phyloP scores from a whole-genome alignment of 2,888 invertebrate genomes.

The Pecten maximus region DNA sequence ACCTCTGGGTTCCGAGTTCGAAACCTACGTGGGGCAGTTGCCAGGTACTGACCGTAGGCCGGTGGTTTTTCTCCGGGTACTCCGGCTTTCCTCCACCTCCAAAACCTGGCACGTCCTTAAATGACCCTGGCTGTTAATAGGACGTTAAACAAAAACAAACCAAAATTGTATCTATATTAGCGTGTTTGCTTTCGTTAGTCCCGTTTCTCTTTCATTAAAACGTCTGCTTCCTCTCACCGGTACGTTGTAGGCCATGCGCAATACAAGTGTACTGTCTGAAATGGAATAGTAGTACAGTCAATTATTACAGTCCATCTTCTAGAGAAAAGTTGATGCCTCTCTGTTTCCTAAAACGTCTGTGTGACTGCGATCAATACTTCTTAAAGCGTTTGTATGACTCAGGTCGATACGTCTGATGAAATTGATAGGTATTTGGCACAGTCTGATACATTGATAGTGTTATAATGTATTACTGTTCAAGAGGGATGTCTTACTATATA shows the following conservation, averaged over 20 bases:
- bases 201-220: conserved; percentile 5
- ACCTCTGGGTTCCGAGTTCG: too few species aligned
- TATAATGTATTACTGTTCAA: background rate
- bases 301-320: background rate
- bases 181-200: background rate
- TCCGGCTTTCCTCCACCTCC: too few species aligned
- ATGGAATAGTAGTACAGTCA: background rate
- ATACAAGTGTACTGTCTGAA: background rate
- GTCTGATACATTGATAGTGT: background rate
- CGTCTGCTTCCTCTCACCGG: background rate
- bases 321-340: background rate
- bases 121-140: too few species aligned
- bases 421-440: background rate
- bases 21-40: too few species aligned
- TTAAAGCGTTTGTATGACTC: conserved; percentile 9
- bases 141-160: too few species aligned
- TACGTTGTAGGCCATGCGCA: background rate
- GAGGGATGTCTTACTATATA: background rate
- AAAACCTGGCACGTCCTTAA: too few species aligned
- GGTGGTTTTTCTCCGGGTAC: too few species aligned
- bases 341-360: conserved; percentile 3
- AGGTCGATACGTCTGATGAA: conserved; percentile 7
- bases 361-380: conserved; percentile 21
- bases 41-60: too few species aligned
- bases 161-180: too few species aligned